Evolutionary conservation across 2,888 invertebrate genomes (phyloP).

Genomic region (Eilema depressum): DNA sequence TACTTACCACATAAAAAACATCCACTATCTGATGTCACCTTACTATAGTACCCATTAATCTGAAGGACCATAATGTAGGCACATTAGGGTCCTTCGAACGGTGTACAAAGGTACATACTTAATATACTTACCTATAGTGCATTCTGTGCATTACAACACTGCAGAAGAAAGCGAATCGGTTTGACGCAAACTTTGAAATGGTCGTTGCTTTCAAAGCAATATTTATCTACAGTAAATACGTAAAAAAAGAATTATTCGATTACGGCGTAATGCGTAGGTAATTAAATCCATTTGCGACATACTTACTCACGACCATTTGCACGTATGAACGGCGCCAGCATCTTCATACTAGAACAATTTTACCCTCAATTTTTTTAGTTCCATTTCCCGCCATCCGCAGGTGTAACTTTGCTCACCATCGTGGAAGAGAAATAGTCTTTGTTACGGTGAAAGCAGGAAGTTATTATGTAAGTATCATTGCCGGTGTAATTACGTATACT

Average conservation of each 20-base stretch:
- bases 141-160: no score
- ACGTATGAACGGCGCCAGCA: slow-evolving; percentile 40
- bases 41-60: no score
- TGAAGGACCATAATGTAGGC: no score
- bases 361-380: slow-evolving; percentile 34
- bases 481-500: slow-evolving; percentile 58
- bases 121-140: no score
- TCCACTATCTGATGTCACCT: no score
- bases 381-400: slow-evolving; percentile 46
- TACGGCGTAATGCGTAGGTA: background rate
- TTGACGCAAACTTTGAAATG: no score
- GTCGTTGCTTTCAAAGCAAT: no score
- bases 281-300: background rate
- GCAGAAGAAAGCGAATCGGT: no score
- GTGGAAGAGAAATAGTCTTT: slow-evolving; percentile 59
- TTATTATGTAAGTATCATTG: slow-evolving; percentile 73
- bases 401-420: slow-evolving; percentile 45
- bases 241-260: background rate
- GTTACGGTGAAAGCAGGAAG: slow-evolving; percentile 81
- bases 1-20: no score
- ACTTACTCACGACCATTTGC: slow-evolving; percentile 1
- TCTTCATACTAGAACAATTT: slow-evolving; percentile 14
- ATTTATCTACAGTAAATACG: no score
- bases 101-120: no score
- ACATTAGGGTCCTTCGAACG: no score